Evolutionary conservation across 2,888 invertebrate genomes (phyloP).

Genomic region (Bursaphelenchus okinawaensis): DNA sequence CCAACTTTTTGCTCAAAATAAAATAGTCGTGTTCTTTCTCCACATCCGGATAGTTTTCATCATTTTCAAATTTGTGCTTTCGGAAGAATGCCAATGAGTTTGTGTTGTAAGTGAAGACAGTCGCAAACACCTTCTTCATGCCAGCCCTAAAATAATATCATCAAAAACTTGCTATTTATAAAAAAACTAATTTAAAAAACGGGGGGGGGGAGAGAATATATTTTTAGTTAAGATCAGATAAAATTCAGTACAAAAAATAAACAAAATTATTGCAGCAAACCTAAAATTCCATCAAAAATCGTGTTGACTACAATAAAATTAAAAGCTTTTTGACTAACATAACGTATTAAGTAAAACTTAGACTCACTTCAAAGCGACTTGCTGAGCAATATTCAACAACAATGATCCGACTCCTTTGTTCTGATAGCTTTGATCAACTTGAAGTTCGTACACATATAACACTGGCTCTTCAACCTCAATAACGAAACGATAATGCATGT

Average conservation of each 20-base stretch:
- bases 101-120: constrained; percentile 47
- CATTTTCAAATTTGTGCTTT: constrained; percentile 40
- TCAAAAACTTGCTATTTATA: no score
- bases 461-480: constrained; percentile 20
- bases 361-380: no score
- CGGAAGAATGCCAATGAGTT: constrained; percentile 48
- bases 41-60: constrained; percentile 16
- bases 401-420: constrained; percentile 77
- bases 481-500: constrained; percentile 64
- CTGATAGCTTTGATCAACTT: constrained; percentile 69
- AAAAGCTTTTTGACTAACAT: no score
- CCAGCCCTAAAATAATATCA: constrained; percentile 26
- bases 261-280: no score
- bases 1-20: not conserved
- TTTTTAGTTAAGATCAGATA: no score
- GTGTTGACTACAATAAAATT: no score
- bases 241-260: no score
- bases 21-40: constrained; percentile 12
- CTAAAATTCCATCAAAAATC: no score
- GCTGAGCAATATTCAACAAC: constrained; percentile 73
- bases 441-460: constrained; percentile 72
- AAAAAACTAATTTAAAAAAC: no score
- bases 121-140: constrained; percentile 50
- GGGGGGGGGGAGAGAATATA: no score
- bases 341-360: no score